A percentile compares a stretch with the other conserved stretches of the same genome.
Conservation (phyloP, 2,888 invertebrate species). For the Isoperla grammatica region DNA sequence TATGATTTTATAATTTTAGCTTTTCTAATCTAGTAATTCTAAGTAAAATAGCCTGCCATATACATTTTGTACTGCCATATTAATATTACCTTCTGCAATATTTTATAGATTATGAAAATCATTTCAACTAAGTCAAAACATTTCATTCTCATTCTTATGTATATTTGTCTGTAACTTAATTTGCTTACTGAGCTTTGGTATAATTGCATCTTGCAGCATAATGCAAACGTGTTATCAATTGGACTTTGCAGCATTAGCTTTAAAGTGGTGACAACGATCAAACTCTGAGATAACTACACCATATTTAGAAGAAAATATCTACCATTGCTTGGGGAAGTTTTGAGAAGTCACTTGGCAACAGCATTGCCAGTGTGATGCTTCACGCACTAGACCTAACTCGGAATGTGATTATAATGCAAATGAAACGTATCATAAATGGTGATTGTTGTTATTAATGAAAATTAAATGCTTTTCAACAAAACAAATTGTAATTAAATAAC, state of each 20-base stretch:
- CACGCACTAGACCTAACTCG: neutral
- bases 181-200: too few species aligned
- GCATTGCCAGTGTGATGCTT: neutral
- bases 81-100: too few species aligned
- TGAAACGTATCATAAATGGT: constrained; percentile 17
- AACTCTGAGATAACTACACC: neutral
- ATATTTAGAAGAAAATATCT: neutral
- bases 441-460: constrained; percentile 8
- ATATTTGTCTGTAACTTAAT: too few species aligned
- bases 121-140: too few species aligned
- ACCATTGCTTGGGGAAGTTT: neutral
- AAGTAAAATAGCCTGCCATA: neutral
- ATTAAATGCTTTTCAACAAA: too few species aligned
- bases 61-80: neutral
- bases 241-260: too few species aligned
- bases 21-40: constrained; percentile 1
- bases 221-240: too few species aligned
- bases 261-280: too few species aligned
- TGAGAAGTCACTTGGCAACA: neutral
- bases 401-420: constrained; percentile 7
- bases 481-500: too few species aligned
- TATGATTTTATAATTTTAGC: constrained; percentile 11
- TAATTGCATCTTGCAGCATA: too few species aligned
- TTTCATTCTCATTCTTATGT: too few species aligned
- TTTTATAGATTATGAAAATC: too few species aligned